Conservation (phyloP, 2,797 vertebrate species). For the Synaphobranchus kaupii region DNA sequence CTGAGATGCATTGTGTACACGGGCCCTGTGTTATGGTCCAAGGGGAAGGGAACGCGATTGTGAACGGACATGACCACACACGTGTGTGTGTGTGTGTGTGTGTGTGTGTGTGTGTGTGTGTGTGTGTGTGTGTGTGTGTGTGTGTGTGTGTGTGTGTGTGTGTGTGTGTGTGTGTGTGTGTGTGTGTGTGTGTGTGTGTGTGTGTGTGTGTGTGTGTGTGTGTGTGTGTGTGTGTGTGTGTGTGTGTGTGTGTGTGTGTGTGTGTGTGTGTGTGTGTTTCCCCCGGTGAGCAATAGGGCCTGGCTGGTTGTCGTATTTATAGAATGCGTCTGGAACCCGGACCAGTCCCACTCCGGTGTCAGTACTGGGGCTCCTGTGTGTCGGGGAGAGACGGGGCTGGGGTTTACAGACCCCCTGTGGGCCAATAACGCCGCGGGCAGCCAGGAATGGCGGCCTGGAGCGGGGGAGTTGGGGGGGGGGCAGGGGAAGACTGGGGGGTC, state of each 20-base stretch:
- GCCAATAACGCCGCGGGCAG: constrained; percentile 30
- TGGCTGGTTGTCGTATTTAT: constrained; percentile 28
- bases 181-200: not conserved
- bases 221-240: not conserved
- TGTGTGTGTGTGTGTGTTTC: not conserved
- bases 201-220: not conserved
- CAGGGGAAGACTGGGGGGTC: not conserved
- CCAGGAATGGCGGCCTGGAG: constrained; percentile 17
- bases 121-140: not conserved
- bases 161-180: not conserved
- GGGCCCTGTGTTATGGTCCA: not conserved
- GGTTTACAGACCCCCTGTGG: constrained; percentile 36
- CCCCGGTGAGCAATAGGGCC: constrained; percentile 13
- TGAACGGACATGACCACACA: not conserved
- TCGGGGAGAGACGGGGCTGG: not conserved
- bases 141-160: not conserved
- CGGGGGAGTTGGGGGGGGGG: not conserved
- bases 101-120: not conserved
- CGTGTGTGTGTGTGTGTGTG: not conserved
- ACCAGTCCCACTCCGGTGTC: constrained; percentile 23
- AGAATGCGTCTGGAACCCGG: constrained; percentile 16
- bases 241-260: not conserved
- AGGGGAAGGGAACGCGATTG: not conserved
- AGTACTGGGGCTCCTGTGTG: constrained; percentile 17
- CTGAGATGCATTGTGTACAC: too few species aligned